These are phyloP conservation scores for Sinhomidia bicolor DNA, from an alignment of 2,888 invertebrate genomes.

Conservation along the genomic window DNA sequence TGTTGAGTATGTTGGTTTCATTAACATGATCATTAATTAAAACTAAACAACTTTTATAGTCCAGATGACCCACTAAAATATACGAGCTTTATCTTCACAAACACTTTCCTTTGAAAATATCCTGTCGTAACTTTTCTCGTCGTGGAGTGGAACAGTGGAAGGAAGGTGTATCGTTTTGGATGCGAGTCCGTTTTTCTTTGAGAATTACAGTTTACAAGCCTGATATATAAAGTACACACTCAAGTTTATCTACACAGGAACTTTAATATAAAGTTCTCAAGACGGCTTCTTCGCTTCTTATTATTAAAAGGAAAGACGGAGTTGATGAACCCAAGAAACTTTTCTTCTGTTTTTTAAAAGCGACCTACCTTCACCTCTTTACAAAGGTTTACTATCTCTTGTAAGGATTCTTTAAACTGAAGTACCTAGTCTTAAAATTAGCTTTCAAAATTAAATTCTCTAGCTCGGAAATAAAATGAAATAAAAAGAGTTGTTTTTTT, in stretches of 20 bases:
- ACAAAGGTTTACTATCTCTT: not conserved
- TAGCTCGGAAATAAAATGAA: not conserved
- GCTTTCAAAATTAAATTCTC: conserved; percentile 52
- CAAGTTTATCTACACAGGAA: not conserved
- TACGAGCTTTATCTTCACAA: not conserved
- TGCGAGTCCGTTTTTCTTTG: too few relatives aligned
- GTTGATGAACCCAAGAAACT: not conserved
- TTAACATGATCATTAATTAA: conserved; percentile 11
- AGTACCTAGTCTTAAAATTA: conserved; percentile 36
- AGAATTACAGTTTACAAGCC: not conserved
- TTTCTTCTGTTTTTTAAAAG: not conserved
- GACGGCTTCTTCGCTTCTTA: not conserved
- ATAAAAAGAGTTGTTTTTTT: conserved; percentile 15
- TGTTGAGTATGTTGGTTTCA: too few relatives aligned
- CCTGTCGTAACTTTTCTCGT: too few relatives aligned
- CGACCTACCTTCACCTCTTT: not conserved
- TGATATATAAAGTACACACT: not conserved
- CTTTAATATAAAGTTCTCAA: not conserved
- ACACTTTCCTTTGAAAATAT: not conserved
- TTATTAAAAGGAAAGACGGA: not conserved
- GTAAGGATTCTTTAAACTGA: not conserved
- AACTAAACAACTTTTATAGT: not conserved
- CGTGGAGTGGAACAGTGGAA: too few relatives aligned
- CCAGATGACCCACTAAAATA: not conserved
- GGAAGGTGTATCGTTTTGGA: not conserved